Evolutionary conservation across 2,797 vertebrate species (phyloP).

Genomic region (Sternarchorhynchus goeldii): DNA sequence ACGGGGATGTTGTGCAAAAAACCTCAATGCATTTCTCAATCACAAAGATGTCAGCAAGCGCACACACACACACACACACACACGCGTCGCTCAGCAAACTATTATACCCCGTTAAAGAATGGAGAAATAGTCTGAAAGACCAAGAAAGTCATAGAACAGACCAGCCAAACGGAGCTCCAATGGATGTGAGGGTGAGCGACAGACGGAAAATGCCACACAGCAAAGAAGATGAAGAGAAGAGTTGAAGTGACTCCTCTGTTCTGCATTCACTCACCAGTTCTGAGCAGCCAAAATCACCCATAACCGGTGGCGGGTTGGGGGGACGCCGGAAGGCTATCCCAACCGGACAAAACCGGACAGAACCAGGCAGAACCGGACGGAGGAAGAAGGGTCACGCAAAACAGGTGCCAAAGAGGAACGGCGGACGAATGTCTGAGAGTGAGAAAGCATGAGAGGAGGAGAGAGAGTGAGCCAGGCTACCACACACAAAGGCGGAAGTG

Average conservation of each 20-base stretch:
- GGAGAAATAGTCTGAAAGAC: too few relatives aligned
- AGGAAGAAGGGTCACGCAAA: not conserved
- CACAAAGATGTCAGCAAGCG: not conserved
- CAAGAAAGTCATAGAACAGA: not conserved
- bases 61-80: not conserved
- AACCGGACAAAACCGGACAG: not conserved
- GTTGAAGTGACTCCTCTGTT: not conserved
- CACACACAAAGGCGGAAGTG: conserved; percentile 59
- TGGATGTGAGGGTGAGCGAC: not conserved
- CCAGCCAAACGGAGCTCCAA: not conserved
- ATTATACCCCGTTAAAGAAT: too few relatives aligned
- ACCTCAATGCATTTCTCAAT: conserved; percentile 8
- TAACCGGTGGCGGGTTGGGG: not conserved
- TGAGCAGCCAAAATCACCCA: not conserved
- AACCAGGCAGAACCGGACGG: not conserved
- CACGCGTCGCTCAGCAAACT: not conserved
- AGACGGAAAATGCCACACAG: not conserved
- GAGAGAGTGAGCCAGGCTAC: conserved; percentile 44
- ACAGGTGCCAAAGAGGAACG: not conserved
- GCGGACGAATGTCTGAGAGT: not conserved
- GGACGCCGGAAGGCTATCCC: too few relatives aligned
- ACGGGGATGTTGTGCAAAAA: not conserved
- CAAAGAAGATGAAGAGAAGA: not conserved
- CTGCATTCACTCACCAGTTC: conserved; percentile 30
- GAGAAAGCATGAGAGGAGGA: conserved; percentile 52